Evolutionary conservation across 2,113 vertebrate genomes (phyloP).

Genomic region (Hirundichthys speculiger): DNA sequence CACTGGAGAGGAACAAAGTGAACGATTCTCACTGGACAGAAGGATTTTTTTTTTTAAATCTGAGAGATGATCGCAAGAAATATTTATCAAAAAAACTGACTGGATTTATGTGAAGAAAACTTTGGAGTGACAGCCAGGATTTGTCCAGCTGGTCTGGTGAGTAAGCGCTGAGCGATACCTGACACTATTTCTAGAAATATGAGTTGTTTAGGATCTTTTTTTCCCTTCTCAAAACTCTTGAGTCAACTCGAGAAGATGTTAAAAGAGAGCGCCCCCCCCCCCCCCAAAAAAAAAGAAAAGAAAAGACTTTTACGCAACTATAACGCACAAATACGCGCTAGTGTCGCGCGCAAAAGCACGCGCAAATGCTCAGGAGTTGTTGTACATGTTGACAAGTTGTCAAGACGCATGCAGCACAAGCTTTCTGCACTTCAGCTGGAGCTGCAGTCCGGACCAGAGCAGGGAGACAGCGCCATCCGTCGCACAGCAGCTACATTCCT

Average conservation of each 20-base stretch:
- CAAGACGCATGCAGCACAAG: constrained; percentile 32
- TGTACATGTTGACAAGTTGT: constrained; percentile 52
- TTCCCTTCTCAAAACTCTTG: not conserved
- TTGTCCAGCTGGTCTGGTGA: constrained; percentile 68
- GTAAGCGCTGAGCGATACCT: constrained; percentile 19
- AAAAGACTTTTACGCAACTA: not conserved
- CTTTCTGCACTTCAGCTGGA: constrained; percentile 38
- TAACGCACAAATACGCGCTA: constrained; percentile 30
- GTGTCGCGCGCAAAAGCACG: not conserved
- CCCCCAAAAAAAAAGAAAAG: no score
- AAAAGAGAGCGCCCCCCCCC: not conserved
- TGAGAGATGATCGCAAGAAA: constrained; percentile 48
- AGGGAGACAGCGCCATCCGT: constrained; percentile 84
- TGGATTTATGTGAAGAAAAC: constrained; percentile 67
- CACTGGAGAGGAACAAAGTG: constrained; percentile 30
- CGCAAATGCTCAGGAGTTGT: not conserved
- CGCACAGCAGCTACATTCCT: constrained; percentile 59
- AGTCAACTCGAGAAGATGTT: not conserved
- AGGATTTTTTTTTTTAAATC: constrained; percentile 12
- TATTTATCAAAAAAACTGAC: constrained; percentile 22
- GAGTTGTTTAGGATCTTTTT: not conserved
- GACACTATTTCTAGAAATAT: not conserved
- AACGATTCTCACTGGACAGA: constrained; percentile 27
- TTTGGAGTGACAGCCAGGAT: constrained; percentile 54
- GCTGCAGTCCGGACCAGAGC: constrained; percentile 61